These are phyloP conservation scores for Crotalus horridus DNA, from an alignment of 2,113 vertebrate genomes.

Conservation along the genomic window DNA sequence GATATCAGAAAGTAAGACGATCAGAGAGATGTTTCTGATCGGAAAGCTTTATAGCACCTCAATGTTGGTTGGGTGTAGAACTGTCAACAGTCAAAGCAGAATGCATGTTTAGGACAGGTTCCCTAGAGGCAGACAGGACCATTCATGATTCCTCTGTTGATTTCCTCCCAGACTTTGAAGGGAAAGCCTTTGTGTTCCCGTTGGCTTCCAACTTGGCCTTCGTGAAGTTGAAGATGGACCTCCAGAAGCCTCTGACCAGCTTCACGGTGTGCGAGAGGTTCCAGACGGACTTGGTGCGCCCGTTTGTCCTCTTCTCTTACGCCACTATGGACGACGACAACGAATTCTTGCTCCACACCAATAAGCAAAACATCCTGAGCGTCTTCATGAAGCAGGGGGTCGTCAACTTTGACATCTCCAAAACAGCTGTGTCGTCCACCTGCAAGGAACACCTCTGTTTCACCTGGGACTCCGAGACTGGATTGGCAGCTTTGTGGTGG, in stretches of 20 bases:
- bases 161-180: not conserved
- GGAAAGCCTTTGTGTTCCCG: not conserved
- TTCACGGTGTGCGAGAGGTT: not conserved
- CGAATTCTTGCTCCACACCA: not conserved
- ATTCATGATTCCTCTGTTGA: not conserved
- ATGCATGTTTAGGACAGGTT: not conserved
- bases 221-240: not conserved
- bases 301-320: not conserved
- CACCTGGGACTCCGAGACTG: not conserved
- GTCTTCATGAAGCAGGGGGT: not conserved
- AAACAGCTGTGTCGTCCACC: accelerated
- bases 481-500: not conserved
- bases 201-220: not conserved
- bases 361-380: not conserved
- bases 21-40: not conserved
- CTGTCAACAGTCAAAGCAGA: not conserved
- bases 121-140: not conserved
- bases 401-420: not conserved
- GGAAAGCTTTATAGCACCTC: not conserved
- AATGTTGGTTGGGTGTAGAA: not conserved
- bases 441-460: not conserved
- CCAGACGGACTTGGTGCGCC: not conserved
- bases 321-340: not conserved
- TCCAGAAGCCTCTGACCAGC: not conserved
- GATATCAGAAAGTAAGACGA: not conserved